Base-by-base conservation (phyloP, 2,113 vertebrate genomes). In the Tetrax tetrax region DNA sequence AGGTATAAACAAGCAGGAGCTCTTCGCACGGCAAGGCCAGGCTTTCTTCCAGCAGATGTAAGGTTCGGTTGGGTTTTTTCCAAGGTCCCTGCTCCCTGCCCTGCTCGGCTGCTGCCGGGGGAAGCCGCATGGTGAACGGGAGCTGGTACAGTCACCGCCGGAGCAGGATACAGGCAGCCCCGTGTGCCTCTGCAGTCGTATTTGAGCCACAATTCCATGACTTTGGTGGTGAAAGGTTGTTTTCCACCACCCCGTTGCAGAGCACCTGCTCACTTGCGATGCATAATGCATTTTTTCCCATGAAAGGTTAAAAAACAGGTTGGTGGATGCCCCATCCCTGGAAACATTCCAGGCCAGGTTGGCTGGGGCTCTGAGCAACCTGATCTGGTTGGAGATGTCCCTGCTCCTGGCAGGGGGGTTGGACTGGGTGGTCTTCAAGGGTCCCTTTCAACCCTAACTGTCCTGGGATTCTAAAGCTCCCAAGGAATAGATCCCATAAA, bases 41-140 rank as follows among this genome's bases (percentile, higher is more conserved):
- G 86, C 86, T 90, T 64, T 50, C 76, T 95, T 92, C 86, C 95
- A 96, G 90, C 76, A 76, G 76, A n/a, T 37, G 48, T 29, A 33
- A 60, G 57, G 78, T 65, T 92, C 83, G 79, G 11, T 21, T 93
- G 93, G 66, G 23, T 25, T 72, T 83, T 65, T 90, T 80, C 80
- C 93, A 95, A 92, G 87, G 80, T 80, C 38, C 22, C 25, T 57
- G 69, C 85, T 93, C 77, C 56, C 81, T 91, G 90, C 64, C 74
- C 71, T 71, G 89, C 71, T 70, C 22, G 3, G 43, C 82, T 95
- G 50, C 83, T 91, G 93, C 66, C 83, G 76, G 80, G 50, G 80
- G 54, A 94, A 93, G 89, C 72, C 14, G 0, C 60, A 31, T 2
- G 25, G 81, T 77, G 16, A 70, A 35, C 1, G 1, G 45, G 51